Conservation (phyloP, 2,888 invertebrate genomes). For the Napeogenes inachia region DNA sequence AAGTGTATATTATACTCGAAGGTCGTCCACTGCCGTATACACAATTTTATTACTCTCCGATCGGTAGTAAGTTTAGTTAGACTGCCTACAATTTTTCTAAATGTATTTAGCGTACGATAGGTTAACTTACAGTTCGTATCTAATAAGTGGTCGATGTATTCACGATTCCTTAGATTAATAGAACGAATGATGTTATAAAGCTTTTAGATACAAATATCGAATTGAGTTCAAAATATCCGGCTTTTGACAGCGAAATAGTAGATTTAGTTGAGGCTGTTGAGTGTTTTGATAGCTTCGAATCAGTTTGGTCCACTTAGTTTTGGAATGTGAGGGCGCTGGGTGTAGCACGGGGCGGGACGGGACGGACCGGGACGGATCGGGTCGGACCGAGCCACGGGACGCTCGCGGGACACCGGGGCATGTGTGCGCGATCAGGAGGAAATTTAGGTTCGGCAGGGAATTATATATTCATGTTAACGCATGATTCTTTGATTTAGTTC, state of each 20-base stretch:
- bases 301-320: slow-evolving; percentile 43
- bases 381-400: slow-evolving; percentile 14
- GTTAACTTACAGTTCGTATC: slow-evolving; percentile 42
- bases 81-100: slow-evolving; percentile 56
- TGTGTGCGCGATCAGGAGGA: slow-evolving; percentile 64
- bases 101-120: slow-evolving; percentile 62
- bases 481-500: slow-evolving; percentile 56
- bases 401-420: slow-evolving; percentile 30
- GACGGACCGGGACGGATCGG: slow-evolving; percentile 11
- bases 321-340: slow-evolving; percentile 46
- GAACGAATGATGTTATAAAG: slow-evolving; percentile 9
- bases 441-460: slow-evolving; percentile 74
- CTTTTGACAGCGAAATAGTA: slow-evolving; percentile 33
- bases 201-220: slow-evolving; percentile 7
- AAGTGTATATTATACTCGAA: slow-evolving; percentile 23
- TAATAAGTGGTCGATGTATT: slow-evolving; percentile 25
- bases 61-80: slow-evolving; percentile 61
- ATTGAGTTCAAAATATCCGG: slow-evolving; percentile 19
- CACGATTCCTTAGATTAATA: slow-evolving; percentile 13
- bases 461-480: slow-evolving; percentile 43
- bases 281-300: slow-evolving; percentile 44
- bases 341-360: slow-evolving; percentile 27
- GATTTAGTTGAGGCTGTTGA: slow-evolving; percentile 41
- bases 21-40: slow-evolving; percentile 37
- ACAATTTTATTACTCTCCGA: slow-evolving; percentile 50